Conservation (phyloP, 1,140 invertebrate genomes). For the Hesperophylax magnus region DNA sequence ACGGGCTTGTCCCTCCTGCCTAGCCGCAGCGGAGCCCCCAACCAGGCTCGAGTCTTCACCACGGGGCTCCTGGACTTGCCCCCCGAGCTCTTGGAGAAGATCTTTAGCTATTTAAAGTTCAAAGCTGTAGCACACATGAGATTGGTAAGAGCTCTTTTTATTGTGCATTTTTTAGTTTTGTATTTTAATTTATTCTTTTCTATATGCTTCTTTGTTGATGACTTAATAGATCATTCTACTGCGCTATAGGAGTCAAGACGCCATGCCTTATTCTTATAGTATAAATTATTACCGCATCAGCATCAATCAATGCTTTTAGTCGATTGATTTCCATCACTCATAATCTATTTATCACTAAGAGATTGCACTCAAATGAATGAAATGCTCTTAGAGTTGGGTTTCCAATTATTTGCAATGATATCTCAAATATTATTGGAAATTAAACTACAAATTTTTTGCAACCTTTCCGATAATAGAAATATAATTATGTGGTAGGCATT, state of each 20-base stretch:
- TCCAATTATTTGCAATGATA: neutral
- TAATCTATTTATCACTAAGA: neutral
- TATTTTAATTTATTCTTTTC: neutral
- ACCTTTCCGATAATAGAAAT: too few relatives aligned
- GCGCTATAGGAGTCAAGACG: neutral
- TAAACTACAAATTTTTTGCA: too few relatives aligned
- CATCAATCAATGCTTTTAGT: neutral
- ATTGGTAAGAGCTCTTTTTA: conserved; percentile 73
- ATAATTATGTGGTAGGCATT: too few relatives aligned
- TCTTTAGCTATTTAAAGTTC: conserved; percentile 81
- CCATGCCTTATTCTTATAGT: neutral
- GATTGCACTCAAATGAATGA: neutral
- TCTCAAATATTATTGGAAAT: too few relatives aligned
- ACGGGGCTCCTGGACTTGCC: conserved; percentile 80
- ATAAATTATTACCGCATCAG: neutral
- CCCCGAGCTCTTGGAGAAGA: conserved; percentile 84
- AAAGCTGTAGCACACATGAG: conserved; percentile 83
- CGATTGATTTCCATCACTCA: neutral
- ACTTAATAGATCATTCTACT: neutral
- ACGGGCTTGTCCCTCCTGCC: conserved; percentile 22
- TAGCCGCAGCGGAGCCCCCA: conserved; percentile 40
- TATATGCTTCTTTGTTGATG: neutral
- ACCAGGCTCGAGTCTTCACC: conserved; percentile 53
- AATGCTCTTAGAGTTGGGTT: neutral
- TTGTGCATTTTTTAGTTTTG: neutral